Conservation (phyloP, 2,113 vertebrate genomes). For the Corynorhinus townsendii region DNA sequence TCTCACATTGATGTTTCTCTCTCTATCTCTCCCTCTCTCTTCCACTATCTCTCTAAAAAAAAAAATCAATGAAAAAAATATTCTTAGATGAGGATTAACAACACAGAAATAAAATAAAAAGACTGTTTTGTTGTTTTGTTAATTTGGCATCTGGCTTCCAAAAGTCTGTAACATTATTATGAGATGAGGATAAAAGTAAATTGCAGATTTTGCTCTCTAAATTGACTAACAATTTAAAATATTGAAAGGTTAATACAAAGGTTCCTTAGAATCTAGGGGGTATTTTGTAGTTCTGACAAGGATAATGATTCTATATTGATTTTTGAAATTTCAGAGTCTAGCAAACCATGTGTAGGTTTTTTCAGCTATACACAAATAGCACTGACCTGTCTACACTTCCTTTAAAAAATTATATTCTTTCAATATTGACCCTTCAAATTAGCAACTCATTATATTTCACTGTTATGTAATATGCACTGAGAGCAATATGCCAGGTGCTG, state of each 20-base stretch:
- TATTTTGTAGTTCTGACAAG: background rate
- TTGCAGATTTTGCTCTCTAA: background rate
- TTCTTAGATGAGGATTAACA: too few species aligned
- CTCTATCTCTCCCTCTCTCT: background rate
- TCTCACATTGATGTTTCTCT: background rate
- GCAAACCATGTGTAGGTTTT: background rate
- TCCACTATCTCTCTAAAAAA: too few species aligned
- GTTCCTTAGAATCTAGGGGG: background rate
- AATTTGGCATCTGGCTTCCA: background rate
- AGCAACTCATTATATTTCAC: background rate
- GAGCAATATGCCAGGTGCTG: background rate
- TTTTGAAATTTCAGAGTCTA: slow-evolving; percentile 16
- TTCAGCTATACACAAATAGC: background rate
- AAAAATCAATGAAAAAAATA: too few species aligned
- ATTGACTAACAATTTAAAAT: background rate
- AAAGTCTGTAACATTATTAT: slow-evolving; percentile 9
- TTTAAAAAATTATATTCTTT: slow-evolving; percentile 16
- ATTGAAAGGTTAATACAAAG: slow-evolving; percentile 14
- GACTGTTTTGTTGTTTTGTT: background rate
- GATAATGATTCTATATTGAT: slow-evolving; percentile 23
- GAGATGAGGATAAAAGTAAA: background rate
- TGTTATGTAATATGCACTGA: slow-evolving; percentile 35
- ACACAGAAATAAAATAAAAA: too few species aligned
- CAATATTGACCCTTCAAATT: background rate
- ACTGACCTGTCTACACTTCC: background rate